These are phyloP conservation scores for Sebastes oblongus DNA, from an alignment of 2,797 vertebrate species.

Conservation along the genomic window DNA sequence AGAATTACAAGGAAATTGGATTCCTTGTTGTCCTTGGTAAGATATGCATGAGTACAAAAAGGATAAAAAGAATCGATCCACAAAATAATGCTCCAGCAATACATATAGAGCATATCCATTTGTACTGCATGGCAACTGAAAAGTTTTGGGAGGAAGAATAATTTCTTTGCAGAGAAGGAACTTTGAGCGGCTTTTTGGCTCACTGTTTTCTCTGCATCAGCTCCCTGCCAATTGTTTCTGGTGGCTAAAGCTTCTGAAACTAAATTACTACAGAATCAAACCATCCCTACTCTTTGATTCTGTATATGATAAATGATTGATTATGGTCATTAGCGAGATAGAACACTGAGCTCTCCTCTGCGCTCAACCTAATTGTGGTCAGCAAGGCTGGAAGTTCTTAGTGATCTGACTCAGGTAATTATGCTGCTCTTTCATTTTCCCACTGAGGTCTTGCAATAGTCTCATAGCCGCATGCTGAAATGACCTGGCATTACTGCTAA, in stretches of 20 bases:
- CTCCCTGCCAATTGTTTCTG: constrained; percentile 51
- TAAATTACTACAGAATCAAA: constrained; percentile 61
- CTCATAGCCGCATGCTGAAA: constrained; percentile 51
- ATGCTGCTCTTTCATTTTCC: constrained; percentile 63
- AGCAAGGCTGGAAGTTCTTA: constrained; percentile 54
- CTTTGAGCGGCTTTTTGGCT: neutral
- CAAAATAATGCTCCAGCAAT: constrained; percentile 47
- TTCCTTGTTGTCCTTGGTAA: constrained; percentile 43
- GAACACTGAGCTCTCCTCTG: constrained; percentile 41
- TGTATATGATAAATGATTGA: constrained; percentile 73
- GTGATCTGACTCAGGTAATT: constrained; percentile 68
- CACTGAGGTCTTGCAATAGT: constrained; percentile 47
- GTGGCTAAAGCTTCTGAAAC: constrained; percentile 43
- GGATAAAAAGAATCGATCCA: constrained; percentile 46
- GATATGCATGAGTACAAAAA: constrained; percentile 51
- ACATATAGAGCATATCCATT: constrained; percentile 47
- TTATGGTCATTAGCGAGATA: constrained; percentile 63
- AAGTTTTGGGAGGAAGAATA: constrained; percentile 25
- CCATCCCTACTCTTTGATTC: constrained; percentile 54
- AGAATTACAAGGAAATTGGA: constrained; percentile 48
- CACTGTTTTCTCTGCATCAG: constrained; percentile 37
- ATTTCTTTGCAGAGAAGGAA: constrained; percentile 23
- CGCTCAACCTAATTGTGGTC: constrained; percentile 55
- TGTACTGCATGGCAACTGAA: constrained; percentile 4
- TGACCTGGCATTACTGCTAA: constrained; percentile 70